A percentile compares a stretch with the other conserved stretches of the same genome.
These are phyloP conservation scores for Geococcyx californianus DNA, from an alignment of 2,113 vertebrate genomes.

Conservation along the genomic window DNA sequence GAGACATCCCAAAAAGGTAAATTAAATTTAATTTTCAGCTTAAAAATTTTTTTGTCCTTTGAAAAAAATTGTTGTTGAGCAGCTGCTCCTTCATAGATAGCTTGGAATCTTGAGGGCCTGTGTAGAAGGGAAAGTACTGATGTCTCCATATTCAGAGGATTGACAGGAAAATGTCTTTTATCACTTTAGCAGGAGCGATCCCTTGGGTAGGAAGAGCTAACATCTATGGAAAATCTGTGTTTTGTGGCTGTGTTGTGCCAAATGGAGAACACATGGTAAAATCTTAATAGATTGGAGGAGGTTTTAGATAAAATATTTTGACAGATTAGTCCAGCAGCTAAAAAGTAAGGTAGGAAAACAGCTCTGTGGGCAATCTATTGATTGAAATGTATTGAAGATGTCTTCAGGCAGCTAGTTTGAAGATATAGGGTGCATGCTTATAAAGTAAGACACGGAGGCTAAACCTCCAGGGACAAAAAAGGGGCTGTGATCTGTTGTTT, in stretches of 20 bases:
- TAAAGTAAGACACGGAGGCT: not conserved
- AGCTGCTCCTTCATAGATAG: not conserved
- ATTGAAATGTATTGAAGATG: not conserved
- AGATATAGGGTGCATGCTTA: not conserved
- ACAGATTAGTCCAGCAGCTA: not conserved
- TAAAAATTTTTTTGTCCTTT: not conserved
- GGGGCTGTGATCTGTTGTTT: not conserved
- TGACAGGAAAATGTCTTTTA: slow-evolving; percentile 14
- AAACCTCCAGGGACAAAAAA: not conserved
- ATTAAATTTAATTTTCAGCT: not conserved
- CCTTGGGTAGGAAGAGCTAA: not conserved
- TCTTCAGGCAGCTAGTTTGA: not conserved
- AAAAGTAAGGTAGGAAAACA: not conserved
- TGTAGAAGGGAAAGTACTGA: not conserved
- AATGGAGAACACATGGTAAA: not conserved
- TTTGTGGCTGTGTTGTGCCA: not conserved
- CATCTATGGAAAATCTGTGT: not conserved
- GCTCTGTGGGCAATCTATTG: not conserved
- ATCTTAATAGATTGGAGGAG: not conserved
- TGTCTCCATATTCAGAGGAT: not conserved
- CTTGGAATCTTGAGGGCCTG: not conserved
- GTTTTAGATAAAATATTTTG: not conserved
- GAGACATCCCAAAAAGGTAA: not conserved
- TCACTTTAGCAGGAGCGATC: not conserved
- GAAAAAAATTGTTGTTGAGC: not conserved